Evolutionary conservation across 2,113 vertebrate species (phyloP).

Genomic region (Zeus faber): DNA sequence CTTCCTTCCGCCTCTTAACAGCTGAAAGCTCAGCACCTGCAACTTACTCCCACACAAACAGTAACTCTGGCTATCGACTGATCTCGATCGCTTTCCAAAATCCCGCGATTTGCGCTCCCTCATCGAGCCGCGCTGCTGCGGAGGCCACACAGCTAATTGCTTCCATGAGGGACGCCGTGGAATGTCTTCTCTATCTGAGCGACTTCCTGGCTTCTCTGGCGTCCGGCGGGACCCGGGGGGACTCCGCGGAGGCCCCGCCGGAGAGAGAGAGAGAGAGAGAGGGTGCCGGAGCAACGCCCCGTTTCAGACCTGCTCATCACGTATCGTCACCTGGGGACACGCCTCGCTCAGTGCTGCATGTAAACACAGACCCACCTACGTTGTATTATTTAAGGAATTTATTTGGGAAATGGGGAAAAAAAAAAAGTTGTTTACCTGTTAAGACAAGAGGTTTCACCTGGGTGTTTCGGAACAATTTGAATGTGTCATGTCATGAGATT

Average conservation of each 20-base stretch:
- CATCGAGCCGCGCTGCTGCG: slow-evolving; percentile 25
- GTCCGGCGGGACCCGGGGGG: slow-evolving; percentile 45
- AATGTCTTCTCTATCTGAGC: slow-evolving; percentile 69
- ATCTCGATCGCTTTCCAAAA: slow-evolving; percentile 54
- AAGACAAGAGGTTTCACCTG: too few species aligned
- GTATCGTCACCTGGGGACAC: slow-evolving; percentile 2
- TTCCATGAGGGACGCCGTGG: slow-evolving; percentile 74
- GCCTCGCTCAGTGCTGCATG: not conserved
- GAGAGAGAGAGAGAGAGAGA: slow-evolving; percentile 28
- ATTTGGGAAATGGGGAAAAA: not conserved
- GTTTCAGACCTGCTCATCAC: too few species aligned
- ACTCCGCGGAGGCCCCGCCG: slow-evolving; percentile 34
- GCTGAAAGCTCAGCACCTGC: slow-evolving; percentile 13
- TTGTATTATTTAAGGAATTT: not conserved
- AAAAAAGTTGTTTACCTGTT: too few species aligned
- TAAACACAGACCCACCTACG: not conserved
- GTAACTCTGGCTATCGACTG: slow-evolving; percentile 46
- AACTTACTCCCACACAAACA: slow-evolving; percentile 34
- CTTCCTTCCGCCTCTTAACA: too few species aligned
- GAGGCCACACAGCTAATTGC: slow-evolving; percentile 61
- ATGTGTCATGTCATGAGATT: too few species aligned
- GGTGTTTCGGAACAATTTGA: too few species aligned
- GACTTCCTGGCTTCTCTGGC: slow-evolving; percentile 58
- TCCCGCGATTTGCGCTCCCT: slow-evolving; percentile 30
- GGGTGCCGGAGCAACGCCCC: slow-evolving; percentile 23